Base-by-base conservation (phyloP, 2,113 vertebrate species). In the Bungarus multicinctus region DNA sequence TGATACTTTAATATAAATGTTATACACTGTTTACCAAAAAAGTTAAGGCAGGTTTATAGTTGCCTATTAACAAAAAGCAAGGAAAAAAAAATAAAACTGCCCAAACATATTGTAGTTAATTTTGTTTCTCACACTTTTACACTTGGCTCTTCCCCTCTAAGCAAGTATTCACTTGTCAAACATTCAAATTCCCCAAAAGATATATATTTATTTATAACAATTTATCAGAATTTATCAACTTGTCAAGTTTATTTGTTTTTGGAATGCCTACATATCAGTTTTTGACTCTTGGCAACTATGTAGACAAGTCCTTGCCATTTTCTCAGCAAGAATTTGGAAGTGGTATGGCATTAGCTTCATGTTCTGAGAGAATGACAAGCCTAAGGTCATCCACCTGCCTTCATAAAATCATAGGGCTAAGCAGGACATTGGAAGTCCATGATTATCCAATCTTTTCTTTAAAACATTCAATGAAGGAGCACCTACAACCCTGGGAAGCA, bases 1-100 rank as follows among this genome's bases (percentile, higher is more conserved):
- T 86, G 88, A 95, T 94, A 94, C 93, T 88, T 93, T 91, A 93
- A 89, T 95, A 94, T 95, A 94, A 94, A 53, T 86, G 50, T 3
- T 95, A 87, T 34, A 94, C 90, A 93, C 85, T 91, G 96, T 95
- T 95, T 96, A 95, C 95, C 95, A 97, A 93, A 96, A 47, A 94
- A 96, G 94, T 94, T 92, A 96, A 93, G 87, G 85, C 93, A 95
- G 87, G 85, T 97, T 96, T 94, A 96, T 94, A 95, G 55, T 92
- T 94, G 39, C 92, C 54, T 69, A 10, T n/a, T 95, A 69, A 91
- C 39, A 23, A 57, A 89, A 85, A 55, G 50, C 89, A 94, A 95
- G 96, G 94, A 16, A 54, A 53, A 47, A 53, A 50, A 92, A 88
- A 93, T 39, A 94, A 95, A 93, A 93, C 91, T 94, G 87, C 94